These are phyloP conservation scores for Phylloscopus trochiloides DNA, from an alignment of 2,113 vertebrate genomes.

Conservation along the genomic window DNA sequence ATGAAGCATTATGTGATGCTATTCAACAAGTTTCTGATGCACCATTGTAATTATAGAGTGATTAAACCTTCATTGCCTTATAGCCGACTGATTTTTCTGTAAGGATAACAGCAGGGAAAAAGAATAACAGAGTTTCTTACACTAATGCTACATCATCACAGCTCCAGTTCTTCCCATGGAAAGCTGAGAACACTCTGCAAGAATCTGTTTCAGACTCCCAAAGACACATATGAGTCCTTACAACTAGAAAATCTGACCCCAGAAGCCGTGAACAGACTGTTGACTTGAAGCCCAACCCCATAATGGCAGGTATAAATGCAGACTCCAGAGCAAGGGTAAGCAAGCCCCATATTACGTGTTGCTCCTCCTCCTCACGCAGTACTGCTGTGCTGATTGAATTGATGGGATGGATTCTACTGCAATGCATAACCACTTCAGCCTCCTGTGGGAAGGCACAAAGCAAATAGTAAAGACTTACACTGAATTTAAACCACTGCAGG, in stretches of 20 bases:
- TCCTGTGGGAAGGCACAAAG: not conserved
- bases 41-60: not conserved
- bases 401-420: not conserved
- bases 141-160: not conserved
- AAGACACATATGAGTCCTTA: not conserved
- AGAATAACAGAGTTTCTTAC: not conserved
- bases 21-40: not conserved
- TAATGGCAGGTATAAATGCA: not conserved
- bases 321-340: not conserved
- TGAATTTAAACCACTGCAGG: not conserved
- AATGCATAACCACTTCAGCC: not conserved
- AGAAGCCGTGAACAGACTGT: not conserved
- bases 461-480: not conserved
- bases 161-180: not conserved
- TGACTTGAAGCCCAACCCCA: not conserved
- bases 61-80: not conserved
- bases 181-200: not conserved
- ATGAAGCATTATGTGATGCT: not conserved
- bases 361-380: not conserved
- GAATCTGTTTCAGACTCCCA: not conserved
- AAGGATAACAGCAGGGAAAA: not conserved
- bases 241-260: not conserved
- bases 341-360: accelerated
- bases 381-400: not conserved
- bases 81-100: not conserved